Percentiles rank a stretch among this genome's conserved stretches.
phyloP scores from a whole-genome alignment of 2,797 vertebrate species.

The Enteromius viviparus region DNA sequence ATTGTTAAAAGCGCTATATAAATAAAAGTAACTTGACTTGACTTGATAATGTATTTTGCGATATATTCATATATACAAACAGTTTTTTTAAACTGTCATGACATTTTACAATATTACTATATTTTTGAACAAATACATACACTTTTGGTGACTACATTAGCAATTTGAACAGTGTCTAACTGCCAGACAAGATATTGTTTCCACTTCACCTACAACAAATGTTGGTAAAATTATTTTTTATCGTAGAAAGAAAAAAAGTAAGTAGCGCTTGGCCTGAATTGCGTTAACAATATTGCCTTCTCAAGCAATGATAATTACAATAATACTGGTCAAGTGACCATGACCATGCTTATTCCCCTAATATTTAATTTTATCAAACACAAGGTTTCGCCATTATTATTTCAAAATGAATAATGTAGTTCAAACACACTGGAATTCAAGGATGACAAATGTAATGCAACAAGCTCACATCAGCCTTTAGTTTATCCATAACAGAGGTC shows the following conservation, averaged over 20 bases:
- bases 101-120: not conserved
- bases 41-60: too few relatives aligned
- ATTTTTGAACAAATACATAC: not conserved
- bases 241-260: not conserved
- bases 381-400: not conserved
- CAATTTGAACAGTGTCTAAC: not conserved
- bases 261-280: not conserved
- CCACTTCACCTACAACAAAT: not conserved
- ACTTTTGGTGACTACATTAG: not conserved
- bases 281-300: not conserved
- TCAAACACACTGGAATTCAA: not conserved
- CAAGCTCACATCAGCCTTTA: constrained; percentile 32
- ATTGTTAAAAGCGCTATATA: too few relatives aligned
- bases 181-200: not conserved
- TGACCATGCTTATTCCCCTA: not conserved
- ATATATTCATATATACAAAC: not conserved
- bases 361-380: not conserved
- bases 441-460: constrained; percentile 29
- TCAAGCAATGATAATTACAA: not conserved
- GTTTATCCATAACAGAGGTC: constrained; percentile 26
- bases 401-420: not conserved
- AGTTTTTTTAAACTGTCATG: not conserved
- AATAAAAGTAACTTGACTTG: too few relatives aligned
- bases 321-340: not conserved
- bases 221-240: not conserved